A percentile compares a stretch with the other conserved stretches of the same genome.
These are phyloP conservation scores for Choloepus didactylus DNA, from an alignment of 2,797 vertebrate species.

Conservation along the genomic window DNA sequence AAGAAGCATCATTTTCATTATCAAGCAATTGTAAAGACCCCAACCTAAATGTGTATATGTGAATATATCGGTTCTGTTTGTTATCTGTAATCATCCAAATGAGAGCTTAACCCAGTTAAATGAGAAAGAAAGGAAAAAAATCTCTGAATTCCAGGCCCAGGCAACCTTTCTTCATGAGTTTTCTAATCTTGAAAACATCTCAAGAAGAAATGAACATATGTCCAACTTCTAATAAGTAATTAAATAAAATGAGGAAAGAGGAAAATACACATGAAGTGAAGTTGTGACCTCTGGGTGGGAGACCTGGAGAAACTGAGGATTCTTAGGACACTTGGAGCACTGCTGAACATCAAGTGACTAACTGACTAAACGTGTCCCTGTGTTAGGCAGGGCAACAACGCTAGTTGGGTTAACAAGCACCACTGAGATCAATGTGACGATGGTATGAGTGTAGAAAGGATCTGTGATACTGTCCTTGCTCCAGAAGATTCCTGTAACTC, in stretches of 20 bases:
- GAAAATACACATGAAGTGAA: not conserved
- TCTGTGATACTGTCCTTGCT: not conserved
- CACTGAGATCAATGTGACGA: not conserved
- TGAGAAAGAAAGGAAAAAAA: not conserved
- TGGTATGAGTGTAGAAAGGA: not conserved
- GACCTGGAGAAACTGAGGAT: not conserved
- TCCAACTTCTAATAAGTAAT: not conserved
- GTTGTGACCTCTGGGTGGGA: not conserved
- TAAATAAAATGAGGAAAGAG: not conserved
- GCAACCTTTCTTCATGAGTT: not conserved
- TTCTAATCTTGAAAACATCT: not conserved
- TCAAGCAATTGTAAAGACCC: not conserved
- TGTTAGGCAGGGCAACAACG: not conserved
- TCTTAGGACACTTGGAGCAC: not conserved
- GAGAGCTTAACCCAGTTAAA: not conserved
- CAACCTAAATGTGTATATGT: not conserved
- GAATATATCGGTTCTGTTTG: not conserved
- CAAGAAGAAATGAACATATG: slow-evolving; percentile 34
- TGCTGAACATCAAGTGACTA: not conserved
- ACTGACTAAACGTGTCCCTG: not conserved
- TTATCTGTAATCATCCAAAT: not conserved
- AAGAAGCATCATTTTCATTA: not conserved
- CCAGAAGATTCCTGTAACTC: not conserved
- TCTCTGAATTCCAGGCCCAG: not conserved
- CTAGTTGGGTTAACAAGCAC: not conserved